Evolutionary conservation across 2,113 vertebrate species (phyloP), one percentile per base, ranked within the genome.

Genomic region (Hystrix brachyura): DNA sequence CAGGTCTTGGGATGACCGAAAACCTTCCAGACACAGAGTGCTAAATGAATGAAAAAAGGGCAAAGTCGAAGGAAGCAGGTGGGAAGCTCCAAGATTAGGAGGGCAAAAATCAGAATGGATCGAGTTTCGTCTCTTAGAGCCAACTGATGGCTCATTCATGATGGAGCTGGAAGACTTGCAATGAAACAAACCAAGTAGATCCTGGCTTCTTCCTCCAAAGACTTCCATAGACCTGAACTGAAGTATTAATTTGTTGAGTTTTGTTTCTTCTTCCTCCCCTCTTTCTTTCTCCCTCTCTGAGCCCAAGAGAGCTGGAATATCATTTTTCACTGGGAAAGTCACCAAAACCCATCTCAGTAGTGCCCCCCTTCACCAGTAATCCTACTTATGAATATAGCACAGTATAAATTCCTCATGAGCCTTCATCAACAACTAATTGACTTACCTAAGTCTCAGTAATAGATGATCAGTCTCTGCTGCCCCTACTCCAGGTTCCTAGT

Each of bases 401-500:
- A 1, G 23, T 81, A 82, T 94, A 83, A 94, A 97, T 97, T 97
- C 97, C 91, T 96, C 96, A 1, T 91, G 96, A 98, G 98, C 95
- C 95, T 91, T 97, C 96, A 97, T 98, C 98, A 96, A 74, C 97
- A 98, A 92, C 81, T 96, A 94, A 98, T 98, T 98, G 98, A 98
- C 98, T 98, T 98, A 96, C 98, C 98, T 98, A 98, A 97, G 97
- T 97, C 98, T 97, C 93, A 95, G 95, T 98, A 98, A 97, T 97
- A 97, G 97, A 97, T 98, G 92, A 65, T 96, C 94, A 97, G 96
- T 69, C 76, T 91, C 93, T 0, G 51, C 69, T 84, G 98, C 86
- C 96, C 53, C 78, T 96, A 92, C 86, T 69, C 95, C 59, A 96
- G 87, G 74, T 94, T 96, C 91, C 97, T 97, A 97, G 23, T 97